A percentile compares a stretch with the other conserved stretches of the same genome.
Conservation (phyloP, 2,113 vertebrate species). For the Psammodynastes pulverulentus region DNA sequence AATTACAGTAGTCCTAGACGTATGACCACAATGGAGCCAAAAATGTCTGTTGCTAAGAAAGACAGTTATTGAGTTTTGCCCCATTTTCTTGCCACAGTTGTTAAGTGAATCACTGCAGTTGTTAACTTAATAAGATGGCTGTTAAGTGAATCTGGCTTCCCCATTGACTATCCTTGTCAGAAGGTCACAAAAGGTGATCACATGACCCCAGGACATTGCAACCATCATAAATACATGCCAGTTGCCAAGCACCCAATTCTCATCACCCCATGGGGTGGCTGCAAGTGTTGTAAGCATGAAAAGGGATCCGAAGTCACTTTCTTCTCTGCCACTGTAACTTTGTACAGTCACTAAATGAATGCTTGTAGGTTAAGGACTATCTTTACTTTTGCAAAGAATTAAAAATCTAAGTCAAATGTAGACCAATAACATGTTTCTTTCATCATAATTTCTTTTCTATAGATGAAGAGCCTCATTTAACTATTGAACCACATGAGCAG, state of each 20-base stretch:
- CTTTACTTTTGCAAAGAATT: not conserved
- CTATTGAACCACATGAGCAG: constrained; percentile 1
- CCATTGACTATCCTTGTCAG: not conserved
- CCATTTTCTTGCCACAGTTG: no score
- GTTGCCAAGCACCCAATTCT: not conserved
- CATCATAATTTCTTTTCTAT: not conserved
- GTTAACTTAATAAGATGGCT: no score
- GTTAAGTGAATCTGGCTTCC: no score
- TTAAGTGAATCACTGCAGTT: no score
- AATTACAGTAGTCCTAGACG: not conserved
- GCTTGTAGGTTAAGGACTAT: not conserved
- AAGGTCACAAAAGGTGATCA: not conserved
- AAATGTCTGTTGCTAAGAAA: not conserved
- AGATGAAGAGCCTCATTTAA: constrained; percentile 54
- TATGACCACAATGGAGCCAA: not conserved
- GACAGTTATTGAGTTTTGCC: no score
- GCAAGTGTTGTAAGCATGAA: not conserved
- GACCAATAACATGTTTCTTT: not conserved
- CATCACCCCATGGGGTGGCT: not conserved
- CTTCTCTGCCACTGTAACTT: not conserved
- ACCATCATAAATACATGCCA: not conserved
- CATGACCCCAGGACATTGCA: not conserved
- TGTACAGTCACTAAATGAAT: not conserved
- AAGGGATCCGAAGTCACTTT: not conserved
- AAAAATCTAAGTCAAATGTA: not conserved